Percentiles rank a stretch among this genome's conserved stretches.
phyloP scores from a whole-genome alignment of 2,113 vertebrate genomes.

The Chaetorhynchus papuensis region DNA sequence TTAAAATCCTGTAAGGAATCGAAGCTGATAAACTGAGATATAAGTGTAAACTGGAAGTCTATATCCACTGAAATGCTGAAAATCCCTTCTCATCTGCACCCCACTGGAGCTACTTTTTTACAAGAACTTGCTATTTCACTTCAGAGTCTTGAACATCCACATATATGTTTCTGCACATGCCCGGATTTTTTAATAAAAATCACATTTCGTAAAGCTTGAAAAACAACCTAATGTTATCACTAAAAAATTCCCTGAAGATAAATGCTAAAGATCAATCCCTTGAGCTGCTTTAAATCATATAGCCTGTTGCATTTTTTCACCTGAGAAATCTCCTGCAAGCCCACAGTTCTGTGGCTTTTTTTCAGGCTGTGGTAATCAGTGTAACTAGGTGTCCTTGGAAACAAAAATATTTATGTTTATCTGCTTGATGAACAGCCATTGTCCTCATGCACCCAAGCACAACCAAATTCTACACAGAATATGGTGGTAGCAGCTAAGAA shows the following conservation, averaged over 20 bases:
- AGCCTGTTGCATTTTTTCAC: background rate
- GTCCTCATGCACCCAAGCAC: background rate
- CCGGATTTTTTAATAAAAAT: background rate
- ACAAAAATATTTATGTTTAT: background rate
- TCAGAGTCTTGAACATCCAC: background rate
- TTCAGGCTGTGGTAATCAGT: background rate
- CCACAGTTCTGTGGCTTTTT: background rate
- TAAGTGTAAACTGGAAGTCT: background rate
- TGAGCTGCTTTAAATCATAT: background rate
- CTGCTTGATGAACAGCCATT: background rate
- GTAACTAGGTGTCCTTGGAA: background rate
- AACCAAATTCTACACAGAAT: background rate
- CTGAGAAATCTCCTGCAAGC: background rate
- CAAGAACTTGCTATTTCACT: background rate
- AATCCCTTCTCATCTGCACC: background rate
- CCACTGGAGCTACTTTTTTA: background rate
- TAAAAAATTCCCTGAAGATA: background rate
- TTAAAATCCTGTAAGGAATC: background rate
- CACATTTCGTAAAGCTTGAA: background rate
- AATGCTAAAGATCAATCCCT: background rate
- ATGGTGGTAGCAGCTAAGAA: background rate
- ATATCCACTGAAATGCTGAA: background rate
- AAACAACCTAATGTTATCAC: background rate
- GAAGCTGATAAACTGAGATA: background rate
- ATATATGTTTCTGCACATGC: background rate